phyloP scores from a whole-genome alignment of 1,140 invertebrate genomes.

The Brachionus sp. region DNA sequence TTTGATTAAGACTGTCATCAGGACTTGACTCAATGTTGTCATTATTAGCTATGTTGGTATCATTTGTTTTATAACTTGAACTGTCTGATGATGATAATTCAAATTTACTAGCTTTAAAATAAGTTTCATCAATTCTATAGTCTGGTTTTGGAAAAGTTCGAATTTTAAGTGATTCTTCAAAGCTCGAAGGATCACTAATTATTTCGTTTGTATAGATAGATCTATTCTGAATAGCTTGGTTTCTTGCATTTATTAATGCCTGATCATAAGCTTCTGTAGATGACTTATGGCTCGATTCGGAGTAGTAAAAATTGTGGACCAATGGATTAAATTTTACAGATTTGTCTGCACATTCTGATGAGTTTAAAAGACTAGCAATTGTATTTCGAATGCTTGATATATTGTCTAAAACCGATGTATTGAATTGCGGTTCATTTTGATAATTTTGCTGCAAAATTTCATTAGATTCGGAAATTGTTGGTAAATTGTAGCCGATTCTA shows the following conservation, averaged over 20 bases:
- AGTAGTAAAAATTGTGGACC: constrained; percentile 40
- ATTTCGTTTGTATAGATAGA: constrained; percentile 15
- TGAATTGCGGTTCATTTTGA: neutral
- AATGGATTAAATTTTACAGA: constrained; percentile 43
- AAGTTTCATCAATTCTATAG: neutral
- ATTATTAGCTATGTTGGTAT: neutral
- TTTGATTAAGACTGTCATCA: neutral
- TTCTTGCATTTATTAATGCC: constrained; percentile 16
- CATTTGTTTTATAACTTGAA: constrained; percentile 15
- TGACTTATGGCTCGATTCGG: constrained; percentile 28
- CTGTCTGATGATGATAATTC: neutral
- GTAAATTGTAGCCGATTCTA: neutral
- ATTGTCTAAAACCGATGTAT: constrained; percentile 5
- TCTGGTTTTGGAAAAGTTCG: neutral
- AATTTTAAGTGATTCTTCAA: neutral
- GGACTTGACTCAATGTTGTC: neutral
- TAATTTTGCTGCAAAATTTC: neutral
- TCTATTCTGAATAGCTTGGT: constrained; percentile 16
- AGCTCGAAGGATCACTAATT: neutral
- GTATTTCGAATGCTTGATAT: constrained; percentile 27
- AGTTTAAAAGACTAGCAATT: neutral
- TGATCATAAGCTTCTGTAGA: constrained; percentile 17
- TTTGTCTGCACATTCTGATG: neutral
- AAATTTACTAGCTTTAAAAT: constrained; percentile 31
- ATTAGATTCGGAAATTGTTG: neutral